Base-by-base conservation (phyloP, 64 coral and sea anemone genomes). In the Montipora capricornis region DNA sequence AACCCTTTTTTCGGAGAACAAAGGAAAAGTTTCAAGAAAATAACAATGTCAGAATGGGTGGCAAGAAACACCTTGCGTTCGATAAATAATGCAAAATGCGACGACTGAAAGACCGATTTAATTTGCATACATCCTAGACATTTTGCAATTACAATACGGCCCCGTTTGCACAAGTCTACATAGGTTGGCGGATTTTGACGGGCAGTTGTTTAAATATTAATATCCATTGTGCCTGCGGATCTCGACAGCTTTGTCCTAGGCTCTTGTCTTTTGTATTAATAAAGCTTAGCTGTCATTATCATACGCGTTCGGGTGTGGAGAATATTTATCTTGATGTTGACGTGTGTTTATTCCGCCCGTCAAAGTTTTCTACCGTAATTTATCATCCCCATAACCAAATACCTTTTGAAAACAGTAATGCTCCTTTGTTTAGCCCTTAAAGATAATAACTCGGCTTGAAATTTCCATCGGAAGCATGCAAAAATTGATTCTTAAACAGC, bases 81-180 rank as follows among this genome's bases (percentile, higher is more conserved):
- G 17, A 89, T 95, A 69, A 93, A 91, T 68, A 74, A 89, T 74
- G 53, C 51, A 79, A 80, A 79, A 74, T 87, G 53, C 69, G 60
- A 81, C 49, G 24, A 55, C 75, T 51, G 51, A 77, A 55, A n/a
- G 37, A 79, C 13, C 26, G 47, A 91, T 50, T 10, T 16, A 19
- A 96, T 96, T 96, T 81, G 81, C 95, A 96, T 96, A 94, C 47
- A 14, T 86, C 60, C 87, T 87, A 96, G 95, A 96, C 95, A 94
- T 48, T 91, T 94, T 90, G 17, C 71, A 90, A 96, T 96, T 96
- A 95, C 17, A 84, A 78, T 77, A 66, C 88, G 84, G 50, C 57
- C 79, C 22, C 62, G 75, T 57, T 90, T 52, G 87, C 26, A 91
- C 64, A 47, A 50, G 47, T 60, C 71, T 76, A 11, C 53, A 19